These are phyloP conservation scores for Calliopsis andreniformis DNA, from an alignment of 1,140 invertebrate genomes.

Conservation along the genomic window DNA sequence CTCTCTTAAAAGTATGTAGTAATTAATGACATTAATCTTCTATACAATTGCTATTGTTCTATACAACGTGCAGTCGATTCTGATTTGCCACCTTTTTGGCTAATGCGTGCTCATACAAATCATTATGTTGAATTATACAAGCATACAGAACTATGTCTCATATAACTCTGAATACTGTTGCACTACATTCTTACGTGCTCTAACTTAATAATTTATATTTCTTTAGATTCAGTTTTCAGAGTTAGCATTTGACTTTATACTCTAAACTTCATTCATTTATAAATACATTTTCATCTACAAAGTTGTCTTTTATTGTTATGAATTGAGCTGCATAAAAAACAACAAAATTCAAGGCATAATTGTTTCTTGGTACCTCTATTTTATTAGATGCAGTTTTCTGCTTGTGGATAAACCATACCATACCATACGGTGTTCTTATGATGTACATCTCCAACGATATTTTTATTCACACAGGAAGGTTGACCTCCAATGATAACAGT, in stretches of 20 bases:
- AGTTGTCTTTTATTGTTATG: conserved; percentile 38
- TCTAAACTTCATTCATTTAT: conserved; percentile 30
- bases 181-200: conserved; percentile 3
- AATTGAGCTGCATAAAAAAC: conserved; percentile 45
- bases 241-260: conserved; percentile 32
- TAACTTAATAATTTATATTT: conserved; percentile 19
- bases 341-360: conserved; percentile 45
- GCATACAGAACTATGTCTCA: conserved; percentile 31
- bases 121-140: conserved; percentile 21
- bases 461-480: conserved; percentile 59
- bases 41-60: conserved; percentile 38
- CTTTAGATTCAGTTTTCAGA: conserved; percentile 24
- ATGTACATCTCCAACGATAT: conserved; percentile 58
- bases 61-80: conserved; percentile 25
- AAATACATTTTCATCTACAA: conserved; percentile 37
- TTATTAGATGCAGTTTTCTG: conserved; percentile 39
- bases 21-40: conserved; percentile 33
- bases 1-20: conserved; percentile 49
- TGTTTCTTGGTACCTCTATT: conserved; percentile 42
- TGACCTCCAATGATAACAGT: conserved; percentile 59
- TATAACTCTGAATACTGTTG: conserved; percentile 40
- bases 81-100: conserved; percentile 39
- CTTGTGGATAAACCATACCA: conserved; percentile 53
- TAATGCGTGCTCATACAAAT: conserved; percentile 52
- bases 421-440: conserved; percentile 42